phyloP scores from a whole-genome alignment of 2,797 vertebrate species.

The Intellagama lesueurii region DNA sequence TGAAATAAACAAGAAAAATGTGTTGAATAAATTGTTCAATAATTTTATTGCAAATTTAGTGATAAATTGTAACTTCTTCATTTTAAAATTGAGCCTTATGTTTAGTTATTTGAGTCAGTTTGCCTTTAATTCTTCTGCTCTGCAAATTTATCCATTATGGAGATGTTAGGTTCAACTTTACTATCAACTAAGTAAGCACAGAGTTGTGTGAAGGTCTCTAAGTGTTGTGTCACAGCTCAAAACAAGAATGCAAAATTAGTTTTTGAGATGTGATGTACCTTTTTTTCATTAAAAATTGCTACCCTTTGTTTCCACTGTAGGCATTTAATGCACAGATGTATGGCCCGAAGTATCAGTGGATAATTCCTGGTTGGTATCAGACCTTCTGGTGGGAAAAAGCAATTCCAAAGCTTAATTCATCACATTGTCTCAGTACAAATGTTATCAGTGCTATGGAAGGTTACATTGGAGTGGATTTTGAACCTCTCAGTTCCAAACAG shows the following conservation, averaged over 20 bases:
- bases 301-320: constrained; percentile 74
- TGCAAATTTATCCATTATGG: background rate
- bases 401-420: constrained; percentile 81
- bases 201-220: background rate
- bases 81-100: background rate
- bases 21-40: background rate
- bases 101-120: background rate
- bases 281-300: background rate
- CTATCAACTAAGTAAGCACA: background rate
- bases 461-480: constrained; percentile 98
- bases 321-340: constrained; percentile 96
- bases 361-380: constrained; percentile 99
- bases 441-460: constrained; percentile 97
- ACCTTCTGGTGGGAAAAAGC: constrained; percentile 93
- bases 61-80: background rate
- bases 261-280: background rate
- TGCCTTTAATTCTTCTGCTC: background rate
- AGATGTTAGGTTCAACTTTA: background rate
- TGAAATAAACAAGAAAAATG: background rate
- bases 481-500: constrained; percentile 94
- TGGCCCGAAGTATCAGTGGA: constrained; percentile 99
- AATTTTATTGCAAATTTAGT: background rate
- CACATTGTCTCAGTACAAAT: constrained; percentile 92
- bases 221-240: background rate
- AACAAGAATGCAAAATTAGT: background rate